Conservation (phyloP, 1,140 invertebrate species). For the Yoshiicerus persimilis region DNA sequence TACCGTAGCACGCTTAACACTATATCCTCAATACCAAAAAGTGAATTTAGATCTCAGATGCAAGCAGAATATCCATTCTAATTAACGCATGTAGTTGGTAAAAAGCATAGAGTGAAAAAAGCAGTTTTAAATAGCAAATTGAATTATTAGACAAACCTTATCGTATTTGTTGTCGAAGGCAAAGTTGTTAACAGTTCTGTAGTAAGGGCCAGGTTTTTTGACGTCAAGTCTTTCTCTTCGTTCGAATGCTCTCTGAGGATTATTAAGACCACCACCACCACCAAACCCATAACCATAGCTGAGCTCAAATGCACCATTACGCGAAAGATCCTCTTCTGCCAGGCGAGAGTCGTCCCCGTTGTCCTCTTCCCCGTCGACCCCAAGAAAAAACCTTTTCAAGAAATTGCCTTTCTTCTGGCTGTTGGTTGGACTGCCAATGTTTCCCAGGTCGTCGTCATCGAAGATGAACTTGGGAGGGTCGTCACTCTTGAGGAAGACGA, state of each 20-base stretch:
- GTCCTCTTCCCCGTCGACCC: neutral
- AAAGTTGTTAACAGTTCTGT: slow-evolving; percentile 63
- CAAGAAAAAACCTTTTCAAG: neutral
- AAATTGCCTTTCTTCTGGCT: neutral
- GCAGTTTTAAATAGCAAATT: neutral
- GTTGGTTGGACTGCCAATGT: neutral
- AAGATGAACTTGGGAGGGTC: neutral
- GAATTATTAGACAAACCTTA: neutral
- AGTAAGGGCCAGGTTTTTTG: slow-evolving; percentile 88
- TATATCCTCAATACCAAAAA: too few relatives aligned
- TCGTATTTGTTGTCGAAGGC: slow-evolving; percentile 52
- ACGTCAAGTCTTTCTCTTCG: slow-evolving; percentile 84
- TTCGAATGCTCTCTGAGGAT: slow-evolving; percentile 66
- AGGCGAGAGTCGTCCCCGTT: neutral
- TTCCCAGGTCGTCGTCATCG: neutral
- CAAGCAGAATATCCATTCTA: too few relatives aligned
- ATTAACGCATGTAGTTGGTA: too few relatives aligned
- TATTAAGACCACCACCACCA: slow-evolving; percentile 11
- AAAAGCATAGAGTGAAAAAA: neutral
- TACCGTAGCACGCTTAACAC: too few relatives aligned
- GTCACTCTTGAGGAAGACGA: slow-evolving; percentile 58
- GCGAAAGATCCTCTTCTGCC: slow-evolving; percentile 47
- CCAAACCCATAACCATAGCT: slow-evolving; percentile 24
- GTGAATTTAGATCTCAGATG: too few relatives aligned
- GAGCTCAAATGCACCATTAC: slow-evolving; percentile 48